Evolutionary conservation across 2,888 invertebrate species (phyloP).

Genomic region (Tachina grossa): DNA sequence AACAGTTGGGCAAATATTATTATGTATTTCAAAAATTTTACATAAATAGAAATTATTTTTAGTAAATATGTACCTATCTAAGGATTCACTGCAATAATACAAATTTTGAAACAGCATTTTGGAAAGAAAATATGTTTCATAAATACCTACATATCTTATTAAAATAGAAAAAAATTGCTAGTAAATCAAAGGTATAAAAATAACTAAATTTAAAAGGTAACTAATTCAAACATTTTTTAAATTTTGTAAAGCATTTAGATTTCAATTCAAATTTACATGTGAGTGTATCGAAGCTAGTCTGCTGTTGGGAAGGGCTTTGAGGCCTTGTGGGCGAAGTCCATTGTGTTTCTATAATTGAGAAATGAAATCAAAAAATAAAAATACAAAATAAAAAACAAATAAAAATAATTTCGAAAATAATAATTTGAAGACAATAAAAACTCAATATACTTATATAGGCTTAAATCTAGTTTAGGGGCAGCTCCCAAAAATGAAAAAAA

Average conservation of each 20-base stretch:
- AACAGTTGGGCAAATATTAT: too few species aligned
- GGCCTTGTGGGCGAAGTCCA: conserved; percentile 84
- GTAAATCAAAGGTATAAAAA: conserved; percentile 28
- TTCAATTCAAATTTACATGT: conserved; percentile 83
- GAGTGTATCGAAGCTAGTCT: conserved; percentile 84
- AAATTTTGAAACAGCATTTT: background rate
- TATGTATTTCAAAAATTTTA: too few species aligned
- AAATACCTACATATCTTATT: background rate
- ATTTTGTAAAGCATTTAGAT: conserved; percentile 47
- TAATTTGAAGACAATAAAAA: conserved; percentile 21
- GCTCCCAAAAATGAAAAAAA: too few species aligned
- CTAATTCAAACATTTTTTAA: conserved; percentile 20
- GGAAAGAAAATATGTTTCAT: background rate
- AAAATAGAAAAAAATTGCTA: conserved; percentile 48
- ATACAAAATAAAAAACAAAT: conserved; percentile 71
- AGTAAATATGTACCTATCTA: too few species aligned
- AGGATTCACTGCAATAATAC: too few species aligned
- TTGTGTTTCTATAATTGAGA: conserved; percentile 83
- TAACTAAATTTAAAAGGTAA: conserved; percentile 27
- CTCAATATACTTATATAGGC: background rate
- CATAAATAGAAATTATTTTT: too few species aligned
- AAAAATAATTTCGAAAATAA: conserved; percentile 36
- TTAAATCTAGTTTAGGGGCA: too few species aligned
- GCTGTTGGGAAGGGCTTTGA: conserved; percentile 84
- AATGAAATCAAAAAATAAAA: conserved; percentile 79